Conservation (phyloP, 2,113 vertebrate species). For the Eupsittula cactorum region DNA sequence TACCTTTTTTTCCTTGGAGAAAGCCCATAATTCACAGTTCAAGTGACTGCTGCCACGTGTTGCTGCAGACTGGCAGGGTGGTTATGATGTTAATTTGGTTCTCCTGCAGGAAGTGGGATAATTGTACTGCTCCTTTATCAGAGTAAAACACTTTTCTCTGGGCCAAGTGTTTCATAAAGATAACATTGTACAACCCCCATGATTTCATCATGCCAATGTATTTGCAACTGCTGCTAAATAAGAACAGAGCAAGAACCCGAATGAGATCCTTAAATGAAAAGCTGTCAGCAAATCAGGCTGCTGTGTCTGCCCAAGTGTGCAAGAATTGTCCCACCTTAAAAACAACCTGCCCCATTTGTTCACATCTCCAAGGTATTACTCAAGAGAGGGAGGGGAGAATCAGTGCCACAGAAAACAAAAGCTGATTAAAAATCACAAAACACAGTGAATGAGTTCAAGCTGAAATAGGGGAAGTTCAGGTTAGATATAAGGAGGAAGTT, state of each 20-base stretch:
- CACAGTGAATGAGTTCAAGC: neutral
- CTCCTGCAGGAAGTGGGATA: slow-evolving; percentile 11
- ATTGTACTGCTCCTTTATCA: neutral
- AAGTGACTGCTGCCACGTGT: neutral
- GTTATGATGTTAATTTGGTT: neutral
- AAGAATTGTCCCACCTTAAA: neutral
- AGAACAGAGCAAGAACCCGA: neutral
- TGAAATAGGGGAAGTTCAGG: neutral
- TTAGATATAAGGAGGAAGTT: neutral
- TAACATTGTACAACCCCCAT: neutral
- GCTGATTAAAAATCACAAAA: neutral
- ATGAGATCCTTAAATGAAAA: neutral
- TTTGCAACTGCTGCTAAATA: slow-evolving; percentile 8
- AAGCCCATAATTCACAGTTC: neutral
- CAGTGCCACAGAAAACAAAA: neutral
- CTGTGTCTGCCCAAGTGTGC: neutral
- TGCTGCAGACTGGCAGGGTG: neutral
- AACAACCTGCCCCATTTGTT: neutral
- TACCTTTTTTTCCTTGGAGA: neutral
- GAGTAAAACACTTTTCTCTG: neutral
- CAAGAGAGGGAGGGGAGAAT: neutral
- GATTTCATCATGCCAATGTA: neutral
- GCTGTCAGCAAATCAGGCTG: neutral
- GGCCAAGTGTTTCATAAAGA: neutral
- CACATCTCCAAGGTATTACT: neutral